A percentile compares a stretch with the other conserved stretches of the same genome.
These are phyloP conservation scores for Alsophila aescularia DNA, from an alignment of 2,888 invertebrate genomes.

Conservation along the genomic window DNA sequence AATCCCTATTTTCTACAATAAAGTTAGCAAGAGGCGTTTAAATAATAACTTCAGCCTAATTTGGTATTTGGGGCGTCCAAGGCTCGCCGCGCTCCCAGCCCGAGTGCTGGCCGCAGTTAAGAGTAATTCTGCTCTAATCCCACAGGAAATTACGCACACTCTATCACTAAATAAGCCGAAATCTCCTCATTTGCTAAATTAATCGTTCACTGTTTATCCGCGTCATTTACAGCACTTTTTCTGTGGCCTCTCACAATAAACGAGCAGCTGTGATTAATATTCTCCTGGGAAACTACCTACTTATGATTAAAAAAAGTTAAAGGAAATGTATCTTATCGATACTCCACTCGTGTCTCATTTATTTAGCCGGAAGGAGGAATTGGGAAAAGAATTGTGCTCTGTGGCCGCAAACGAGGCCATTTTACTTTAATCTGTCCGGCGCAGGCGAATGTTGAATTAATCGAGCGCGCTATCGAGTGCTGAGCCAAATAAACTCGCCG, in stretches of 20 bases:
- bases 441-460: too few relatives aligned
- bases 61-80: slow-evolving; percentile 6
- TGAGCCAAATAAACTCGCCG: too few relatives aligned
- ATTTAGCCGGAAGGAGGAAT: background rate
- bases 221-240: background rate
- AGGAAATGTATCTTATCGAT: background rate
- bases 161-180: slow-evolving; percentile 29
- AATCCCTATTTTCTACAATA: too few relatives aligned
- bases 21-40: too few relatives aligned
- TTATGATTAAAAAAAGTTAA: slow-evolving; percentile 4
- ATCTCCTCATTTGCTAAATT: slow-evolving; percentile 19
- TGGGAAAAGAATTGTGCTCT: too few relatives aligned
- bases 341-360: slow-evolving; percentile 4
- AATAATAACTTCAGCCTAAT: background rate
- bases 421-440: too few relatives aligned
- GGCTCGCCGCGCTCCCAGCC: background rate
- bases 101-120: slow-evolving; percentile 13
- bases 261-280: background rate
- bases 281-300: slow-evolving; percentile 2
- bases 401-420: too few relatives aligned
- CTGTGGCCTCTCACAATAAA: background rate
- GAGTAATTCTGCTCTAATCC: slow-evolving; percentile 38
- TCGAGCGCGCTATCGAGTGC: too few relatives aligned
- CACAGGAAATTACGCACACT: slow-evolving; percentile 39
- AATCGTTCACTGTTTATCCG: slow-evolving; percentile 5